Evolutionary conservation across 2,888 invertebrate genomes (phyloP).

Genomic region (Torymus aiolomorphi): DNA sequence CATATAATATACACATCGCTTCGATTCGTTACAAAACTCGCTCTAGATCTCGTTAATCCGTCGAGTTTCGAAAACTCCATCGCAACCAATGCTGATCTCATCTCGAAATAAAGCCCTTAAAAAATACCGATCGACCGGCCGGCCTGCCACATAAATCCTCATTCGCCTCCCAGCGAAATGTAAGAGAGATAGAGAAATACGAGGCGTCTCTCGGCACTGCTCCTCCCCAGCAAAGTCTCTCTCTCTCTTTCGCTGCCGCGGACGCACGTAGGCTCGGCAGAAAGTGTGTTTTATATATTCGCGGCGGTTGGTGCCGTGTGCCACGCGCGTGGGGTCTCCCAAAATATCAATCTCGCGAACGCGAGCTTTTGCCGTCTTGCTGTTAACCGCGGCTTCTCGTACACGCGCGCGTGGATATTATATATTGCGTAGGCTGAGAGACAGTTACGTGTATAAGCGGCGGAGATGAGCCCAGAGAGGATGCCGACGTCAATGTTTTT

Average conservation of each 20-base stretch:
- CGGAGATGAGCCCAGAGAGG: background rate
- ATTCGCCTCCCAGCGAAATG: too few relatives aligned
- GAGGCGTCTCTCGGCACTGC: background rate
- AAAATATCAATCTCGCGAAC: constrained; percentile 71
- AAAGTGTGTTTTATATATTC: constrained; percentile 24
- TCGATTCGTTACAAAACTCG: too few relatives aligned
- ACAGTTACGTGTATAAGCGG: constrained; percentile 19
- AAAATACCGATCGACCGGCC: too few relatives aligned
- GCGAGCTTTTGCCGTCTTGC: background rate
- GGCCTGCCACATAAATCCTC: too few relatives aligned
- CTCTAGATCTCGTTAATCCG: too few relatives aligned
- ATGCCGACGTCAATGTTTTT: constrained; percentile 26
- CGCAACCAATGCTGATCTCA: too few relatives aligned
- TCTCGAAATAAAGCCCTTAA: too few relatives aligned
- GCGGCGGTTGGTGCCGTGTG: constrained; percentile 71
- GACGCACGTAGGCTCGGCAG: constrained; percentile 31
- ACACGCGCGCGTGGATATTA: constrained; percentile 61
- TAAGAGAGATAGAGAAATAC: too few relatives aligned
- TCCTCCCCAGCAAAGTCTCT: background rate
- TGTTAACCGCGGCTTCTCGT: too few relatives aligned
- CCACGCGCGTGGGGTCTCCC: constrained; percentile 67
- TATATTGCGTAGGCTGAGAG: constrained; percentile 61
- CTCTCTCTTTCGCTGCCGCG: too few relatives aligned
- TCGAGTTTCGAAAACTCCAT: too few relatives aligned
- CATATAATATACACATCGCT: too few relatives aligned